Conservation (phyloP, 2,888 invertebrate genomes). For the Anorthoa munda region DNA sequence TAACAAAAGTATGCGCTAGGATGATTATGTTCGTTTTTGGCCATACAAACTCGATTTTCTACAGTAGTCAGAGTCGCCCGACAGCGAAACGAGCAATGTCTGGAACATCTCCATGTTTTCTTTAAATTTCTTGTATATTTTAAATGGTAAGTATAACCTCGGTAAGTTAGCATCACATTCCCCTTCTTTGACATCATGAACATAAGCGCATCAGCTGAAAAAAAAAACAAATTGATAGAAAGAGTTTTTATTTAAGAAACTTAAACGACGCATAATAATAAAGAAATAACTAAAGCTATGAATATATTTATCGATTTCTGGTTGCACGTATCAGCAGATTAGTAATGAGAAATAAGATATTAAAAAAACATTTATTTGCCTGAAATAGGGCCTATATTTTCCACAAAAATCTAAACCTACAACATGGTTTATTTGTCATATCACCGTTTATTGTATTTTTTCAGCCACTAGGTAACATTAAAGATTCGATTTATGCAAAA, state of each 20-base stretch:
- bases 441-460: too few relatives aligned
- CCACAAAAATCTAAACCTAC: too few relatives aligned
- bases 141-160: slow-evolving; percentile 59
- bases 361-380: slow-evolving; percentile 1
- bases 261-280: neutral
- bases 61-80: slow-evolving; percentile 61
- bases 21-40: slow-evolving; percentile 60
- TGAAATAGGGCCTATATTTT: neutral
- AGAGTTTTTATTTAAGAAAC: neutral
- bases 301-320: neutral
- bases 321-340: neutral
- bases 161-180: slow-evolving; percentile 57
- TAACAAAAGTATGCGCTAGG: slow-evolving; percentile 19
- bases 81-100: slow-evolving; percentile 55
- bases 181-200: slow-evolving; percentile 58
- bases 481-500: too few relatives aligned
- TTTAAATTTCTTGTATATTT: slow-evolving; percentile 52
- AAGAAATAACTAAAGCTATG: neutral
- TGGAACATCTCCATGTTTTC: slow-evolving; percentile 67
- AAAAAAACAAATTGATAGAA: neutral
- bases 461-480: too few relatives aligned
- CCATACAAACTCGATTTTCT: slow-evolving; percentile 38
- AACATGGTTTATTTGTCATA: too few relatives aligned
- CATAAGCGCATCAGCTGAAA: slow-evolving; percentile 24
- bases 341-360: neutral